Evolutionary conservation across 2,113 vertebrate genomes (phyloP).

Genomic region (rabbit (Oryctolagus cuniculus)): mOryCun1.1 NC_091434.1:42175501-42176000

Average conservation of each 20-base stretch:
- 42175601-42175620: too few relatives aligned
- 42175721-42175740: neutral
- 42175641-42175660: too few relatives aligned
- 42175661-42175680: too few relatives aligned
- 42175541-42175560: too few relatives aligned
- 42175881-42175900: conserved; percentile 58
- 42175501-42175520: too few relatives aligned
- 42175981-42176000: conserved; percentile 77
- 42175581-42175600: too few relatives aligned
- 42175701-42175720: too few relatives aligned
- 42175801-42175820: neutral
- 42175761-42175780: neutral
- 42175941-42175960: conserved; percentile 65
- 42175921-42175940: conserved; percentile 81
- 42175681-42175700: too few relatives aligned
- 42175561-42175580: too few relatives aligned
- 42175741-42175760: conserved; percentile 50
- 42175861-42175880: neutral
- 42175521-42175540: too few relatives aligned
- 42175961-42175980: conserved; percentile 79
- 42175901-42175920: conserved; percentile 81
- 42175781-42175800: conserved; percentile 29
- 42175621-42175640: too few relatives aligned
- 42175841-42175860: conserved; percentile 74
- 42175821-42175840: conserved; percentile 55